Evolutionary conservation across 2,797 vertebrate genomes (phyloP).

Genomic region (Micropoecilia bifurca): DNA sequence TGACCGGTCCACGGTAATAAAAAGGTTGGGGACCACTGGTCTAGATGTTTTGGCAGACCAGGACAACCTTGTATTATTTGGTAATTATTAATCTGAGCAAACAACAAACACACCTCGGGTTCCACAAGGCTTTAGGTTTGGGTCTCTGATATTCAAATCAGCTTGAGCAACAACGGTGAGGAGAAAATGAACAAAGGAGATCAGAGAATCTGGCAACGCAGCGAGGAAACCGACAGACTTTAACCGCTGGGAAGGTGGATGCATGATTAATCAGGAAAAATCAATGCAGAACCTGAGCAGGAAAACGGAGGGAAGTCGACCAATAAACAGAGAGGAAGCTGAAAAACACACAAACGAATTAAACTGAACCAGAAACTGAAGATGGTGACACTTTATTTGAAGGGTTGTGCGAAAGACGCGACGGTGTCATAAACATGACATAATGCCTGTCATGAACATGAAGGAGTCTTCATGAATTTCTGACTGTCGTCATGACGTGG

Average conservation of each 20-base stretch:
- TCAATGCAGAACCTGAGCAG: neutral
- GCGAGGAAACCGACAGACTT: neutral
- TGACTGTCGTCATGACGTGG: too few species aligned
- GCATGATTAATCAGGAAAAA: neutral
- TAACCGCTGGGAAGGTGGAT: neutral
- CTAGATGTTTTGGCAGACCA: neutral
- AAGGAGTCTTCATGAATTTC: too few species aligned
- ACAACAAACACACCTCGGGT: neutral
- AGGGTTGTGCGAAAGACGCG: too few species aligned
- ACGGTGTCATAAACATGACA: too few species aligned
- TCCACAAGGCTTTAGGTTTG: neutral
- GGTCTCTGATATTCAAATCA: neutral
- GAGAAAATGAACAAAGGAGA: neutral
- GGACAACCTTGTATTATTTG: neutral
- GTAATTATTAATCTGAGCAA: neutral
- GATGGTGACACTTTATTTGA: too few species aligned
- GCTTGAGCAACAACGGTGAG: neutral
- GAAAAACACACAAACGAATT: neutral
- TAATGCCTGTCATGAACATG: too few species aligned
- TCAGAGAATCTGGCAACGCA: neutral
- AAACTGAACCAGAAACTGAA: neutral
- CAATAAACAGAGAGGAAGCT: neutral
- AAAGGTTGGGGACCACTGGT: too few species aligned
- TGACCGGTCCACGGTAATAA: too few species aligned
- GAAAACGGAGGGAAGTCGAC: neutral